phyloP scores from a whole-genome alignment of 2,888 invertebrate species.

The Conchocele bisecta region DNA sequence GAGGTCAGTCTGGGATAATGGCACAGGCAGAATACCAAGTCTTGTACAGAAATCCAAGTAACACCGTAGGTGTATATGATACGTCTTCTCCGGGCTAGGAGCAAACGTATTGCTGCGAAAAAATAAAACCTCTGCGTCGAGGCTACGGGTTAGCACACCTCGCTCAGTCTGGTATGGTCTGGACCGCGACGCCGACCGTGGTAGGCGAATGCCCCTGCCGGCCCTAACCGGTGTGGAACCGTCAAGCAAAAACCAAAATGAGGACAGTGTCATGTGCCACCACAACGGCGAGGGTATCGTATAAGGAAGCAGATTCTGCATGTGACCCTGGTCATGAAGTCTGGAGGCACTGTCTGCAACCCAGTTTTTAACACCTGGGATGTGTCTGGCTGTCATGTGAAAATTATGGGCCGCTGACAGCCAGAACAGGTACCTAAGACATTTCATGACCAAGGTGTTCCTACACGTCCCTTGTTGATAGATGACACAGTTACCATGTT shows the following conservation, averaged over 20 bases:
- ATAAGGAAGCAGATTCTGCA: not conserved
- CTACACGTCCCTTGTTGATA: conserved; percentile 25
- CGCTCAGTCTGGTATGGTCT: no score
- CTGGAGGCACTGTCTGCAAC: conserved; percentile 17
- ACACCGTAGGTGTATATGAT: conserved; percentile 2
- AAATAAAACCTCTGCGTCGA: conserved; percentile 11
- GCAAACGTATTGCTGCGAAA: conserved; percentile 11
- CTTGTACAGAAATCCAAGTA: conserved; percentile 16
- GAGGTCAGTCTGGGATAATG: conserved; percentile 1
- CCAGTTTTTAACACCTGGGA: conserved; percentile 5
- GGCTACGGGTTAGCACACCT: no score
- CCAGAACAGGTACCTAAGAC: conserved; percentile 26
- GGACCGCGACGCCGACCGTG: no score
- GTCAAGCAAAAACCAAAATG: not conserved
- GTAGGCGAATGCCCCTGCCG: no score
- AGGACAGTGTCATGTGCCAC: not conserved
- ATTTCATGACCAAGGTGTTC: conserved; percentile 12
- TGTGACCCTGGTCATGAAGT: conserved; percentile 11
- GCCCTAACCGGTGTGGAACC: not conserved
- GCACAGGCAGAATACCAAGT: conserved; percentile 5
- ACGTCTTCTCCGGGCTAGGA: conserved; percentile 21
- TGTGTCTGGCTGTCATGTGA: conserved; percentile 14
- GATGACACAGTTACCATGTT: conserved; percentile 23
- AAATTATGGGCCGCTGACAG: conserved; percentile 25
- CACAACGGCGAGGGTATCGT: not conserved